Evolutionary conservation across 2,113 vertebrate genomes (phyloP), one percentile per base, ranked within the genome.

Genomic region (Perca flavescens): DNA sequence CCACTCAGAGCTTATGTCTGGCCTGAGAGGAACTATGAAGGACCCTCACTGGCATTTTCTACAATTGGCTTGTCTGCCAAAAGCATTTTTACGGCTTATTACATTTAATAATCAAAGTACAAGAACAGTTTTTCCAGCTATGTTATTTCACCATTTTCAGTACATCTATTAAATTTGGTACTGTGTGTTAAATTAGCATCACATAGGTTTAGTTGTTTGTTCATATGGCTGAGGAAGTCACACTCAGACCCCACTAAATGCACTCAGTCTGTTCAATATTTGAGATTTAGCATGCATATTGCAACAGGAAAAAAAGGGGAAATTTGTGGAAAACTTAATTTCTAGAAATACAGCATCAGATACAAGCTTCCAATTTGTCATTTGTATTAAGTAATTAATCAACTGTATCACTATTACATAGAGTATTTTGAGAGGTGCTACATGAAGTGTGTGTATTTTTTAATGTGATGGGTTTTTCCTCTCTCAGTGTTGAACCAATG

Each of bases 401-500:
- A 17, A 6, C 53, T 53, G 15, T 15, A 54, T 66, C 21, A n/a
- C 9, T n/a, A 15, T 16, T 10, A 34, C 5, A 46, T 52, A 6
- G 17, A 47, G 22, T 47, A 19, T 21, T 34, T 17, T 68, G 21
- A 36, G 43, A 54, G 10, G 10, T 68, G 21, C 7, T 36, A 9
- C 5, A 15, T 57, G 6, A 25, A 43, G 16, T 50, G 7, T 72
- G 14, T 58, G 2, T 63, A 22, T 65, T 63, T n/a, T 75, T 16
- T 60, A 9, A 62, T 69, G 6, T 3, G 2, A 43, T 57, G 28
- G 9, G 15, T 61, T 67, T 67, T 21, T 28, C 28, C 22, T 47
- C 22, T 25, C 15, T 74, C 53, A 95, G 95, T 79, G 49, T 66
- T 74, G 96, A 95, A 6, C 36, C 84, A 0, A 82, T 77, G 91